Evolutionary conservation across 2,113 vertebrate genomes (phyloP), one percentile per base, ranked within the genome.

Genomic region (Danio rerio): DNA sequence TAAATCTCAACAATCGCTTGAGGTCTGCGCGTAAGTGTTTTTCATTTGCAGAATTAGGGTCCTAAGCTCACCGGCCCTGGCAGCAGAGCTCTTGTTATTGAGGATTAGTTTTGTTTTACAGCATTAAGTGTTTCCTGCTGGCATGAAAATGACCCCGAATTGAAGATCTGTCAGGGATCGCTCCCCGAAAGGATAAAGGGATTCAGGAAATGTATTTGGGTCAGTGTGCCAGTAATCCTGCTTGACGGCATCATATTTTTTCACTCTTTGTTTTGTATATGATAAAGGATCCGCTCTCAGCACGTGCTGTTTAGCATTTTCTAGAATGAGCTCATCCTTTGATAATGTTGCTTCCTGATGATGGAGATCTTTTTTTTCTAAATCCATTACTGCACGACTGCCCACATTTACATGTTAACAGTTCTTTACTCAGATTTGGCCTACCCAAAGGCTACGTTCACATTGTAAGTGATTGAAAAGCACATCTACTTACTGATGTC

Each of bases 151-250:
- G 42, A 61, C n/a, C 78, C 68, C 21, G 42, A 81, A 58, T 70
- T 59, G 45, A 50, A 81, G 70, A 81, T 55, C 78, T 81, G 80
- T 73, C 59, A 65, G 58, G 56, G 18, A 62, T 74, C 7, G 70
- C 80, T 65, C 58, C 13, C 13, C 20, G 58, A 62, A 81, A 72
- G 45, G 55, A 49, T 50, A 43, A 74, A 56, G 42, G 20, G 66
- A 59, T 59, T 56, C 16, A 69, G 55, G 55, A 73, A 20, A 55
- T 82, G 9, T 66, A 55, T 74, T 65, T 63, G 49, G 47, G 56
- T 63, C 70, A 21, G 58, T 74, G 58, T 65, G 80, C 21, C 10
- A 0, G 7, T 43, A 65, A 63, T 75, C 40, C 56, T 61, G 31
- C 13, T 15, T 61, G 10, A 42, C 70, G 7, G 56, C 21, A 40